Conservation (phyloP, 2,888 invertebrate species). For the Cephus rjabovi region DNA sequence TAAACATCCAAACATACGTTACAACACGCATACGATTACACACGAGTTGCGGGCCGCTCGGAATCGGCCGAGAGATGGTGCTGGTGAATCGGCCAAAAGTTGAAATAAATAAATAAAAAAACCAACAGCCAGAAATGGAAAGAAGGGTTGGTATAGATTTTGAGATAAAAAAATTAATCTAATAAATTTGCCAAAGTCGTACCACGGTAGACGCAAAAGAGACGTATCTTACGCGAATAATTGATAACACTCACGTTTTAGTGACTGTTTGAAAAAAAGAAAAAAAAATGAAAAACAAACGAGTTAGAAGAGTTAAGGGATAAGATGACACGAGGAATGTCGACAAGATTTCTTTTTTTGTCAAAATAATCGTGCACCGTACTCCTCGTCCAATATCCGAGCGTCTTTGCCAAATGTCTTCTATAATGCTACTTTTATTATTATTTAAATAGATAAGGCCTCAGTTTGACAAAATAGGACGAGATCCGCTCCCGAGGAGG, state of each 20-base stretch:
- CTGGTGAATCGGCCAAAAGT: background rate
- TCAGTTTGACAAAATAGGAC: constrained; percentile 56
- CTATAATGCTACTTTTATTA: constrained; percentile 57
- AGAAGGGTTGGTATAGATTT: background rate
- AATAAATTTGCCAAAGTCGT: background rate
- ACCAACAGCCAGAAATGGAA: background rate
- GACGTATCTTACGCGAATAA: background rate
- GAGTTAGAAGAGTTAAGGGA: constrained; percentile 11
- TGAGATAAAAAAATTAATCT: background rate
- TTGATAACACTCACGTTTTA: constrained; percentile 48
- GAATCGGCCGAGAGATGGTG: constrained; percentile 4
- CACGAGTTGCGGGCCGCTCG: constrained; percentile 39
- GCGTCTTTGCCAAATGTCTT: constrained; percentile 46
- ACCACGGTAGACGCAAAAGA: background rate
- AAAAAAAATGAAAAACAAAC: constrained; percentile 14
- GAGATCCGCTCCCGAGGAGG: constrained; percentile 42
- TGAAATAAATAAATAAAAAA: background rate
- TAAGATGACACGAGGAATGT: background rate
- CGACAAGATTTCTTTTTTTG: background rate
- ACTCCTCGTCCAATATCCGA: constrained; percentile 27
- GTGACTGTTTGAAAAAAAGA: constrained; percentile 35
- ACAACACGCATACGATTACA: constrained; percentile 47
- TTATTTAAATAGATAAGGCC: constrained; percentile 58
- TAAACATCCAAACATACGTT: constrained; percentile 41
- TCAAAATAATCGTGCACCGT: background rate